Base-by-base conservation (phyloP, 2,797 vertebrate species). In the Sorex maritimensis region DNA sequence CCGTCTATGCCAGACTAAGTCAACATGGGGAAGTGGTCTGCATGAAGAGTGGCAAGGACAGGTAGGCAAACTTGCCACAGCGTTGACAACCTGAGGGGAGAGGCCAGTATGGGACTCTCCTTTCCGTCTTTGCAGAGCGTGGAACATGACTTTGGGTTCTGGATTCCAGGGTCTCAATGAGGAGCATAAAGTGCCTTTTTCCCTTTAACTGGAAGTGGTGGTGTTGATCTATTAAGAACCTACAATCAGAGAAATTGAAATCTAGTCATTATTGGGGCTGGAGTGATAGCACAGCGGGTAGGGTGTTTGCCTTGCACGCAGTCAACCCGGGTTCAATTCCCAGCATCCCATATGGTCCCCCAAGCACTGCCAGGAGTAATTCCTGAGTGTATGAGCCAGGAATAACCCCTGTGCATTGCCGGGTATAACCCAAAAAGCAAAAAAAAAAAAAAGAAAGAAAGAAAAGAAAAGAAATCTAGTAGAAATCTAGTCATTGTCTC, bases 151-250 rank as follows among this genome's bases (percentile, higher is more conserved):
- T 81, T 24, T 73, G 87, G 61, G 61, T 68, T 71, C 61, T 86
- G 63, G 68, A 58, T 65, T 67, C 30, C 38, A 68, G 49, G 15
- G 55, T 72, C 38, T 67, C 74, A 82, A 83, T 14, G 46, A 75
- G 38, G 24, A 68, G 14, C 67, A 63, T 58, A 41, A 26, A 41
- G 65, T 3, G 17, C 17, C 3, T 38, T 46, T 86, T 86, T 74
- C 24, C 61, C 74, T 84, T 71, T 87, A 26, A 79, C 72, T 41
- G 46, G 52, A 87, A 78, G 85, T 24, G 15, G 52, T 30, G 21
- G 41, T 82, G 44, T 55, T 90, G 81, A 71, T 73, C 41, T 34
- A 63, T 52, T 91, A 74, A 87, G 49, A 67, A 58, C 17, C 13
- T 55, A 61, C 38, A 34, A 17, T 26, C 2, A 38, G 30, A 34